These are phyloP conservation scores for Ranitomeya imitator DNA, from an alignment of 2,113 vertebrate genomes.

Conservation along the genomic window DNA sequence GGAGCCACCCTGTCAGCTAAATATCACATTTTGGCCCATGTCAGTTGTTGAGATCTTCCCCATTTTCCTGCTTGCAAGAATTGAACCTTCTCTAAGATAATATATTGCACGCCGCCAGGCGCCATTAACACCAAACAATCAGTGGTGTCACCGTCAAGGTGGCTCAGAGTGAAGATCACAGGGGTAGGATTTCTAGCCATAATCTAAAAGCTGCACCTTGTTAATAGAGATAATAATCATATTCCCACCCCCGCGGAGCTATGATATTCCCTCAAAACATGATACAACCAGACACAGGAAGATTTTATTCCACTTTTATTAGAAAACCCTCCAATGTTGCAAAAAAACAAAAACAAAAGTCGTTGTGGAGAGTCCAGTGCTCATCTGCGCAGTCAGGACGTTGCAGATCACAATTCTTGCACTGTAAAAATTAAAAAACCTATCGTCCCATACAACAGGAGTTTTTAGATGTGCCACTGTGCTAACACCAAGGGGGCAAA, in stretches of 20 bases:
- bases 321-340: constrained; percentile 36
- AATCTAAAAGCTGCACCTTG: background rate
- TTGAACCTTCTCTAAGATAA: too few species aligned
- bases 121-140: too few species aligned
- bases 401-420: background rate
- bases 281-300: background rate
- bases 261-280: background rate
- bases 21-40: too few species aligned
- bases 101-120: too few species aligned
- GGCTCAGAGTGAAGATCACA: too few species aligned
- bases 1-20: too few species aligned
- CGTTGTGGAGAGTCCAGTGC: background rate
- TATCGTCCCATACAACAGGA: background rate
- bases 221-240: background rate
- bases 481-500: background rate
- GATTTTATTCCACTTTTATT: constrained; percentile 12
- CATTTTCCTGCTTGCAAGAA: too few species aligned
- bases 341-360: too few species aligned
- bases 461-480: background rate
- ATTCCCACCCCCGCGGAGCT: background rate
- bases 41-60: too few species aligned
- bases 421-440: background rate
- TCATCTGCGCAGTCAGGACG: background rate
- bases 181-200: too few species aligned
- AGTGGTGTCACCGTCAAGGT: too few species aligned